Base-by-base conservation (phyloP, 2,888 invertebrate genomes). In the Orchesella flavescens region DNA sequence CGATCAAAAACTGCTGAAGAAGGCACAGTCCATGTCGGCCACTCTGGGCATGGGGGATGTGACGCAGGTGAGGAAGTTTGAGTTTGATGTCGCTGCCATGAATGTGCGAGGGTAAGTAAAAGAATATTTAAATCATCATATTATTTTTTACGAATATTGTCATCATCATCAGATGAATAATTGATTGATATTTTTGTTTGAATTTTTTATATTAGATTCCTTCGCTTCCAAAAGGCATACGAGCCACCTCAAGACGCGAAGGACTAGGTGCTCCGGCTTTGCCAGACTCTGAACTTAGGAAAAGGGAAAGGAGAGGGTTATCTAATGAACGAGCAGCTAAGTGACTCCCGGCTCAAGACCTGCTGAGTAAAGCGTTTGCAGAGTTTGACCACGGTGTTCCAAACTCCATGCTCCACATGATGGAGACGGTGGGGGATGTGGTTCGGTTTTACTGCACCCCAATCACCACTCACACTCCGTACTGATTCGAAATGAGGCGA, bases 331-430 rank as follows among this genome's bases (percentile, higher is more conserved):
- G 75, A 49, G 15, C 44, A 43, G 44, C 90, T 91, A 13, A 76
- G 81, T 0, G 89, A 91, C 1, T 74, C 90, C 24, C 89, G 91
- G 12, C 90, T 92, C 10, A 94, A 95, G 90, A 92, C 49, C 90
- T 97, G 12, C 91, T 97, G 4, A 92, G 92, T 46, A 92, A 93
- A 5, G 95, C 95, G 89, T 93, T 91, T 86, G 91, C 93, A 92
- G 93, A 94, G 89, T 94, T 97, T 84, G 91, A 94, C 9, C 94
- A 97, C 90, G 90, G 92, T 85, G 93, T 98, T 13, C 96, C 97
- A 0, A 97, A 96, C 91, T 95, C 96, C 0, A 90, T 94, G 72
- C 90, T 98, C n/a, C 93, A 94, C 89, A 92, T 92, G 68, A 93
- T 98, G n/a, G n/a, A n/a, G n/a, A n/a, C n/a, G n/a, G n/a, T n/a